phyloP scores from a whole-genome alignment of 1,140 invertebrate genomes.

The Lordiphosa stackelbergi region DNA sequence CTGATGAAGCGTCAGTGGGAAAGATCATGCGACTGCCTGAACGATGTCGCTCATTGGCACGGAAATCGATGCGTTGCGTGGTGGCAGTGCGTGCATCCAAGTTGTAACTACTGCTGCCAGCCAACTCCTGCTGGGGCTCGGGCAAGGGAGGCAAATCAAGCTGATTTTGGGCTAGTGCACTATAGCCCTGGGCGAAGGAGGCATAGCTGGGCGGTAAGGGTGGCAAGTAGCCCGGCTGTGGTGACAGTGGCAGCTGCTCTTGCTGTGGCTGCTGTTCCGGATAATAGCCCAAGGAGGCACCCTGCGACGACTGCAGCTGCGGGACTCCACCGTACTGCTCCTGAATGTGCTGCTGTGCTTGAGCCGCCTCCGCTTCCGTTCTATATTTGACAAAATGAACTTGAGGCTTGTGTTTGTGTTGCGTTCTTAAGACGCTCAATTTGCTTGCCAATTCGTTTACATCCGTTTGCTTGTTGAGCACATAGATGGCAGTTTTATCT shows the following conservation, averaged over 20 bases:
- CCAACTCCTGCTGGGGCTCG: conserved; percentile 42
- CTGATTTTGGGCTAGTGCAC: conserved; percentile 15
- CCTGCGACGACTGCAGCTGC: conserved; percentile 10
- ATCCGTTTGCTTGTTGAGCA: conserved; percentile 70
- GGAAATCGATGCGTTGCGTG: conserved; percentile 36
- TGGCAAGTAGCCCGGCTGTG: conserved; percentile 5
- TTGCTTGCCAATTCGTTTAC: conserved; percentile 63
- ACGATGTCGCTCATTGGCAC: conserved; percentile 44
- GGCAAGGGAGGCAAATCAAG: conserved; percentile 47
- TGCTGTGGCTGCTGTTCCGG: conserved; percentile 36
- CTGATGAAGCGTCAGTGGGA: conserved; percentile 23
- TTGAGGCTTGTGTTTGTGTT: conserved; percentile 59
- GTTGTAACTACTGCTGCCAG: conserved; percentile 20
- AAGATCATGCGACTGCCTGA: conserved; percentile 48
- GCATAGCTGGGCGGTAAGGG: conserved; percentile 32
- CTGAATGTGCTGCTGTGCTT: conserved; percentile 68
- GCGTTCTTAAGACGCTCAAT: conserved; percentile 33
- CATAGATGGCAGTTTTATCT: conserved; percentile 69
- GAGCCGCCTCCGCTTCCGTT: conserved; percentile 66
- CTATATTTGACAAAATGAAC: conserved; percentile 75
- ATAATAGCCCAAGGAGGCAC: conserved; percentile 42
- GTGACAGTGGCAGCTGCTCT: conserved; percentile 9
- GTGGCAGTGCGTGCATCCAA: conserved; percentile 39
- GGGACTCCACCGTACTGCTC: conserved; percentile 50
- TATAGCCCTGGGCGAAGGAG: conserved; percentile 29